phyloP scores from a whole-genome alignment of 2,113 vertebrate genomes.

The Triplophysa dalaica region DNA sequence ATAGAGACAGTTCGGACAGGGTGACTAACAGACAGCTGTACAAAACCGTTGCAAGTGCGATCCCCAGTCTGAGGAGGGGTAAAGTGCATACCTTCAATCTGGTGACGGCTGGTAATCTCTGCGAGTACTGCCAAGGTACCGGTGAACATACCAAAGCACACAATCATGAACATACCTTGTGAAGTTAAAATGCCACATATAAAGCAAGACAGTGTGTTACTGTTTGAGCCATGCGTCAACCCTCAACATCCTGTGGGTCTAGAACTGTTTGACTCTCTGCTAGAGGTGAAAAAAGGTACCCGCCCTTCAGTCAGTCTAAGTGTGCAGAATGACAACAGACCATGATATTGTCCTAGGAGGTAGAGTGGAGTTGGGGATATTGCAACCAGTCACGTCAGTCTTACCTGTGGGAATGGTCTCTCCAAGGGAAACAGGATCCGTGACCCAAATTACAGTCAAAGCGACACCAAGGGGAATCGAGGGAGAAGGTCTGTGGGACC shows the following conservation, averaged over 20 bases:
- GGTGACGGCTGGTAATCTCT: background rate
- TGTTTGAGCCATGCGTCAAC: constrained; percentile 41
- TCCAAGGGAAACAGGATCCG: background rate
- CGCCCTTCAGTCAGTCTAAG: background rate
- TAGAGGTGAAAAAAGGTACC: background rate
- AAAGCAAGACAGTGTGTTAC: constrained; percentile 16
- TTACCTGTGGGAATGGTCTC: too few relatives aligned
- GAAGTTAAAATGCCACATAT: background rate
- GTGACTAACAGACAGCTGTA: background rate
- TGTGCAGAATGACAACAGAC: constrained; percentile 36
- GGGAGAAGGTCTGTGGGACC: constrained; percentile 27
- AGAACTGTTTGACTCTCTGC: constrained; percentile 1
- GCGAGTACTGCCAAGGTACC: constrained; percentile 42
- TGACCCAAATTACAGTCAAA: background rate
- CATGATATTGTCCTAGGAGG: constrained; percentile 28
- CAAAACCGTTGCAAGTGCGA: constrained; percentile 5
- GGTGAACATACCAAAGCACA: constrained; percentile 5
- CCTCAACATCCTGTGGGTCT: constrained; percentile 38
- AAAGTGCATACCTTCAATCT: constrained; percentile 21
- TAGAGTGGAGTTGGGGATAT: background rate
- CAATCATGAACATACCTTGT: too few relatives aligned
- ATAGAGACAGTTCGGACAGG: background rate
- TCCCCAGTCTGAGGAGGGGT: constrained; percentile 21
- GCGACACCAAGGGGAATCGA: background rate
- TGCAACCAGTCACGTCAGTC: too few relatives aligned